Conservation (phyloP, 2,888 invertebrate species). For the Meandrusa payeni region DNA sequence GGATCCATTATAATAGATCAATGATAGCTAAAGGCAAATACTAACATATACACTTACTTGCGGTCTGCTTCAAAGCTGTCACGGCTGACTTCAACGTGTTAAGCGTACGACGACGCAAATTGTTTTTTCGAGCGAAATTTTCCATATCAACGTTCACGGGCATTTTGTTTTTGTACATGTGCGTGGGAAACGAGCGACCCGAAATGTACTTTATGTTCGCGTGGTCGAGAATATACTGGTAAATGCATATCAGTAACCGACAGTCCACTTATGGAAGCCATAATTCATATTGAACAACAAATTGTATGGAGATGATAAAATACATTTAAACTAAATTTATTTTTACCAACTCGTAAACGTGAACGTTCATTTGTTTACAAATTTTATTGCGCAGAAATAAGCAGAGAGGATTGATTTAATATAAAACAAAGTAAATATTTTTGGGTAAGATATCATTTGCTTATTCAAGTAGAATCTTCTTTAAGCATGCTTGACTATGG, state of each 20-base stretch:
- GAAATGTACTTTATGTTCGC: constrained; percentile 59
- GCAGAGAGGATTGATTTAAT: no score
- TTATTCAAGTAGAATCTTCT: no score
- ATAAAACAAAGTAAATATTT: no score
- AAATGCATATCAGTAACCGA: constrained; percentile 68
- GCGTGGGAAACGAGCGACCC: constrained; percentile 14
- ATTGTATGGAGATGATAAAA: constrained; percentile 42
- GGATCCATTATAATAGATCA: no score
- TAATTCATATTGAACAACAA: constrained; percentile 51
- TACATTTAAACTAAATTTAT: neutral
- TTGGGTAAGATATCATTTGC: no score
- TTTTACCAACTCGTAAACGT: no score
- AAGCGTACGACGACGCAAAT: constrained; percentile 66
- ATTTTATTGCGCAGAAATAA: no score
- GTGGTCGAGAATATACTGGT: constrained; percentile 67
- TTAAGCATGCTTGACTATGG: no score
- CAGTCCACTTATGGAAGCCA: constrained; percentile 52
- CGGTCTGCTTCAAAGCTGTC: constrained; percentile 70
- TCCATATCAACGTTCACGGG: constrained; percentile 71
- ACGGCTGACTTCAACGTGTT: constrained; percentile 72
- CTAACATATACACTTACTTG: constrained; percentile 67
- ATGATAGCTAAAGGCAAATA: no score
- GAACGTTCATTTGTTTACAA: no score
- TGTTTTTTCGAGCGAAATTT: constrained; percentile 67
- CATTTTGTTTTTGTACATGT: constrained; percentile 35